Percentiles rank a stretch among this genome's conserved stretches.
phyloP scores from a whole-genome alignment of 92 coral and sea anemone genomes.

The Nematostella vectensis region DNA sequence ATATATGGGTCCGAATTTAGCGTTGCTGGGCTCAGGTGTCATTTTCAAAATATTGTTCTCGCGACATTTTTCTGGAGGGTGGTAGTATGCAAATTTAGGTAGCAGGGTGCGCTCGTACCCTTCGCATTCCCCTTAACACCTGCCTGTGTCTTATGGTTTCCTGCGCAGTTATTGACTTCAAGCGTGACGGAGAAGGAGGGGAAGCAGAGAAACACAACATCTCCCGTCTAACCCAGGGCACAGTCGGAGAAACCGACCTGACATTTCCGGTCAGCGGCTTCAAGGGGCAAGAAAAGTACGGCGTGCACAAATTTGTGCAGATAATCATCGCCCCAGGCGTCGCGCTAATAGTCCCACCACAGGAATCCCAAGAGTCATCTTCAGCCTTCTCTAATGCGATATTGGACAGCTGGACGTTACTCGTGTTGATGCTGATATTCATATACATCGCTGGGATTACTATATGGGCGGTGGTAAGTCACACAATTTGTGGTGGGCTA shows the following conservation, averaged over 20 bases:
- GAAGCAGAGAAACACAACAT: slow-evolving; percentile 30
- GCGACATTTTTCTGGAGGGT: no score
- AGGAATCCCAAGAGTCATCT: slow-evolving; percentile 18
- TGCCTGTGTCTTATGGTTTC: no score
- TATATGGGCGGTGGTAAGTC: slow-evolving; percentile 67
- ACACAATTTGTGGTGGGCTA: no score
- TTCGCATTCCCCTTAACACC: no score
- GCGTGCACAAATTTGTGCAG: slow-evolving; percentile 39
- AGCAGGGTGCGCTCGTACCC: no score
- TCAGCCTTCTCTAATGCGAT: slow-evolving; percentile 29
- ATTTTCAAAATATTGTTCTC: no score
- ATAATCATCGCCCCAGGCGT: slow-evolving; percentile 71
- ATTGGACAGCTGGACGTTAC: slow-evolving; percentile 9
- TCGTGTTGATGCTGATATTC: slow-evolving; percentile 8
- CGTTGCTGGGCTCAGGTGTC: no score
- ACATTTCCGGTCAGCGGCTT: slow-evolving; percentile 68
- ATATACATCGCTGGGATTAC: slow-evolving; percentile 42
- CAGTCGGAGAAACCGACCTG: slow-evolving; percentile 38
- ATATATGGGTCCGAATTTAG: no score
- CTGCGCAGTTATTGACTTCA: slow-evolving; percentile 14
- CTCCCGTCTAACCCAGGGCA: slow-evolving; percentile 9
- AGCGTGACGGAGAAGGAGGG: slow-evolving; percentile 21
- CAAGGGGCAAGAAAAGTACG: slow-evolving; percentile 40
- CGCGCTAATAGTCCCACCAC: slow-evolving; percentile 40
- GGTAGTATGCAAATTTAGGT: no score